Base-by-base conservation (phyloP, 2,113 vertebrate genomes). In the Poeciliopsis retropinna region DNA sequence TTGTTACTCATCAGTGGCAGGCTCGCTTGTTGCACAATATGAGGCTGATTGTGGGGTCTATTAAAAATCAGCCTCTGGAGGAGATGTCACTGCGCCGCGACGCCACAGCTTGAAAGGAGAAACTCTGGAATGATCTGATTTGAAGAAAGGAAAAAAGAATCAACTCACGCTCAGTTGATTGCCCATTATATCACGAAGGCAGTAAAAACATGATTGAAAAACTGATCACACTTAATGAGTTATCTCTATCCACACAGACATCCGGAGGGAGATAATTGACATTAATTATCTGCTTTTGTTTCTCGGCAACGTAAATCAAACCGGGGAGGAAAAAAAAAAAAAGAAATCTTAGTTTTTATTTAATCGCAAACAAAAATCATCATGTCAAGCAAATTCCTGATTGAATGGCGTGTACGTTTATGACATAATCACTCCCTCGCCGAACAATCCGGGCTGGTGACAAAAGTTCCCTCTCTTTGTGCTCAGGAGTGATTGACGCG, bases 41-140 rank as follows among this genome's bases (percentile, higher is more conserved):
- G 89, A 91, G 90, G 88, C 85, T 92, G 89, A 91, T 92, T 88
- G 91, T 82, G 82, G 25, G 87, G 86, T 85, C 85, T 89, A 87
- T 90, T 89, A 90, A 88, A 87, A 71, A 71, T 51, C 72, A 30
- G 70, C 78, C 90, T 83, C 90, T 60, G 83, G 87, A 86, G 87
- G 86, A 84, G 83, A 76, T 19, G 64, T 81, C 70, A 75, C 69
- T 84, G 51, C 57, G 64, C 72, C 8, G 82, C 54, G 47, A 86
- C 60, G 63, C 81, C 27, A 60, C 19, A 68, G 77, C 80, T 75
- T 67, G n/a, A 41, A 44, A 66, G 75, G 75, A 79, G 70, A 78
- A 86, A 62, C 77, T 75, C 17, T 37, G 75, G 64, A 76, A 80
- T 72, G 75, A 82, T 79, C 80, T 61, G 64, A 83, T 76, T 89